phyloP scores from a whole-genome alignment of 2,113 vertebrate genomes.

The Pseudolaguvia tuberculata region DNA sequence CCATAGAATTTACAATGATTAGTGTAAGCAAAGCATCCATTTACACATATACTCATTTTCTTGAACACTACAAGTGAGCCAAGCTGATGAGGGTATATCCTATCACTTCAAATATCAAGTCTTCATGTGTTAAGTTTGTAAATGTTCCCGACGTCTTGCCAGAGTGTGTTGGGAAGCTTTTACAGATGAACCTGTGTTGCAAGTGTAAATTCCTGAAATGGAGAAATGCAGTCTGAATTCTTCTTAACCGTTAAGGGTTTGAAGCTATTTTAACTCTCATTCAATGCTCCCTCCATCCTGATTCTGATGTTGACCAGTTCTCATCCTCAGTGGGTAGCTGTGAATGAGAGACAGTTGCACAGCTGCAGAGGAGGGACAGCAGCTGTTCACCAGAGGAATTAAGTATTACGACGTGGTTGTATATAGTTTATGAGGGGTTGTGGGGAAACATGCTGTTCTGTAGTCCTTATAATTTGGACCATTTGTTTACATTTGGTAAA shows the following conservation, averaged over 20 bases:
- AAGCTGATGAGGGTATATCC: conserved; percentile 6
- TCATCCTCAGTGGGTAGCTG: conserved; percentile 31
- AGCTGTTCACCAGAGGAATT: conserved; percentile 45
- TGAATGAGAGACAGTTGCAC: conserved; percentile 34
- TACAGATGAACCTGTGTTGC: neutral
- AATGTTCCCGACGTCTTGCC: conserved; percentile 16
- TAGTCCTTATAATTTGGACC: conserved; percentile 41
- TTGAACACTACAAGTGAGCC: neutral
- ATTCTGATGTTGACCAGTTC: conserved; percentile 9
- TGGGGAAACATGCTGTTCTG: conserved; percentile 40
- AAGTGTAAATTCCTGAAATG: neutral
- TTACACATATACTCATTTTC: conserved; percentile 11
- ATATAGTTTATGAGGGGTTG: conserved; percentile 48
- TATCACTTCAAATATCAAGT: neutral
- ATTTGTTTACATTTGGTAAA: conserved; percentile 51
- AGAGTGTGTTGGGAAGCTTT: conserved; percentile 1
- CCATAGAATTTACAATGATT: neutral
- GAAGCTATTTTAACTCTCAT: neutral
- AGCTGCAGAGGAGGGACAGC: conserved; percentile 45
- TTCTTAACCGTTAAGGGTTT: neutral
- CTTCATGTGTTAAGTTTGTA: too few species aligned
- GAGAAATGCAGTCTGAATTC: neutral
- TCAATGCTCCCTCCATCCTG: neutral
- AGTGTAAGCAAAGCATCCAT: neutral
- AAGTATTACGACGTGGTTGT: conserved; percentile 37